A percentile compares a stretch with the other conserved stretches of the same genome.
phyloP scores from a whole-genome alignment of 1,140 invertebrate genomes.

The Oryctes rhinoceros region DNA sequence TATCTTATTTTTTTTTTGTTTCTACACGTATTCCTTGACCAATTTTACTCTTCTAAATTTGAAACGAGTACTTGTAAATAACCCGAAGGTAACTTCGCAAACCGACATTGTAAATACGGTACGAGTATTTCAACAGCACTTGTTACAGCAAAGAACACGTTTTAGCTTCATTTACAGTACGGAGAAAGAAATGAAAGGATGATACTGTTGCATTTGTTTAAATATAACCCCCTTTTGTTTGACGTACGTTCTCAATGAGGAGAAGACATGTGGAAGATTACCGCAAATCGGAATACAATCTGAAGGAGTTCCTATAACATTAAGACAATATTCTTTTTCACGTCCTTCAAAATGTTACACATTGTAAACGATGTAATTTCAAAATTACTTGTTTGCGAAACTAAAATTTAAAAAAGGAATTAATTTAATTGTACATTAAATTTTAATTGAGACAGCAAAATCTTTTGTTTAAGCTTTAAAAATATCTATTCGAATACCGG shows the following conservation, averaged over 20 bases:
- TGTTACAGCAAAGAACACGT: slow-evolving; percentile 3
- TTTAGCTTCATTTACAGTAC: background rate
- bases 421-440: too few relatives aligned
- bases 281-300: background rate
- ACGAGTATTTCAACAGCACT: slow-evolving; percentile 1
- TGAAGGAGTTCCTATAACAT: slow-evolving; percentile 6
- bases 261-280: background rate
- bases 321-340: slow-evolving; percentile 9
- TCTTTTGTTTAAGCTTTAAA: too few relatives aligned
- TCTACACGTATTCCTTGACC: background rate
- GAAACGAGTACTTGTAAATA: background rate
- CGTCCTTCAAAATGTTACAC: background rate
- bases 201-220: slow-evolving; percentile 26
- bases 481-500: too few relatives aligned
- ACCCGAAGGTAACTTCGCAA: background rate
- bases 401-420: too few relatives aligned
- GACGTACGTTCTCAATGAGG: background rate
- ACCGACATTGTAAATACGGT: background rate
- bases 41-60: background rate
- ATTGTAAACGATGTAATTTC: background rate
- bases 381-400: background rate
- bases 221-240: background rate
- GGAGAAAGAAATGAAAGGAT: background rate
- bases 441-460: too few relatives aligned
- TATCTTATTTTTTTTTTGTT: too few relatives aligned